Base-by-base conservation (phyloP, 2,888 invertebrate genomes). In the Drosophila recens region DNA sequence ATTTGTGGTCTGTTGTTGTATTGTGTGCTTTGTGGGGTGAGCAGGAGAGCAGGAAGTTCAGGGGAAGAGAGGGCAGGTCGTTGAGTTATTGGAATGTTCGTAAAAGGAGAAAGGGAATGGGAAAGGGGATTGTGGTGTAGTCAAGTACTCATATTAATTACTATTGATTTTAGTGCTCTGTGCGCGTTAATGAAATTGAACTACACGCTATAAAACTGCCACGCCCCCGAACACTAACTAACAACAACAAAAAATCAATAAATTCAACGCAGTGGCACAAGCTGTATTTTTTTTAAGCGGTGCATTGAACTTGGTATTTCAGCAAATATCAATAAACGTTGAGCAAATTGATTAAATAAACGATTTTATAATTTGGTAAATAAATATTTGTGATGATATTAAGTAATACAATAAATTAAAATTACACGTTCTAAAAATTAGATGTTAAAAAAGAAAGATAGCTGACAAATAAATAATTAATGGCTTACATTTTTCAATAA, bases 111-210 rank as follows among this genome's bases (percentile, higher is more conserved):
- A n/a, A 34, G 23, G 10, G 17, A 3, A n/a, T 20, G 23, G 17
- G 10, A n/a, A 27, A 33, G 23, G 11, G 20, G 20, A 1, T 8
- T 36, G 61, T 52, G 45, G 52, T 62, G 61, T 67, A 66, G 59
- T 75, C 57, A 83, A 89, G 89, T 85, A 79, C 84, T 89, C 87
- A 80, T 87, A 87, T 89, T 87, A 87, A 87, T 87, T 87, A 87
- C 89, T 87, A 87, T 87, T 85, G 86, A 87, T 87, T 87, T 87
- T 85, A 72, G 86, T 87, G 69, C 88, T 63, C 78, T 42, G 51
- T 57, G 78, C 79, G 82, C 89, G 86, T 87, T 89, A 87, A 87
- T 87, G 86, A 87, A 89, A 89, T 86, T 86, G 86, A 89, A 87
- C 70, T 75, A 80, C 78, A 82, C 56, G 67, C 77, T 67, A 82